Evolutionary conservation across 23 tunicate species (phyloP).

Genomic region (Clavelina lepadiformis): DNA sequence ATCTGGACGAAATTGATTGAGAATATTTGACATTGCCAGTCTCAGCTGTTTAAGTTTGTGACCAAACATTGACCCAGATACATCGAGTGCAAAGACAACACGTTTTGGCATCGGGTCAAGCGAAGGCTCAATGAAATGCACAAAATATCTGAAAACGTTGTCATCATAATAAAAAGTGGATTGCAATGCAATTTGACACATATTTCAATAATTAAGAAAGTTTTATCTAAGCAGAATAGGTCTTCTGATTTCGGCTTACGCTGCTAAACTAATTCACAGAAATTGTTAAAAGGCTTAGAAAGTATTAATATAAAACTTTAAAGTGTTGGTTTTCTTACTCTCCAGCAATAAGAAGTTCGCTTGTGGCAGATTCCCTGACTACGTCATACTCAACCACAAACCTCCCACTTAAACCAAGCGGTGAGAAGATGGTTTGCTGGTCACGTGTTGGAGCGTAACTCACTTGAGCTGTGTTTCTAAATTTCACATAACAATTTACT

Average conservation of each 20-base stretch:
- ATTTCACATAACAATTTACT: too few species aligned
- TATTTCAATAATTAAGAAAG: too few species aligned
- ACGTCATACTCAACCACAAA: slow-evolving; percentile 41
- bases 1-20: slow-evolving; percentile 9
- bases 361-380: not conserved
- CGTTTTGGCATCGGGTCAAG: slow-evolving; percentile 26
- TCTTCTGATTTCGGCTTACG: too few species aligned
- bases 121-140: slow-evolving; percentile 21
- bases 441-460: slow-evolving; percentile 20
- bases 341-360: not conserved
- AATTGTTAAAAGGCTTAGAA: too few species aligned
- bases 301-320: too few species aligned
- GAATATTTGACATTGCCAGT: slow-evolving; percentile 32
- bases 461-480: slow-evolving; percentile 28
- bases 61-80: slow-evolving; percentile 60
- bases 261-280: too few species aligned
- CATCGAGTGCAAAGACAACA: slow-evolving; percentile 48
- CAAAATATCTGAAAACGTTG: slow-evolving; percentile 20
- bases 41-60: slow-evolving; percentile 32
- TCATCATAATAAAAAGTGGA: not conserved
- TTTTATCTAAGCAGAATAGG: too few species aligned
- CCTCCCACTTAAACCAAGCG: slow-evolving; percentile 42
- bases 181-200: too few species aligned
- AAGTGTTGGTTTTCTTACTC: not conserved
- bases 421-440: slow-evolving; percentile 32